Evolutionary conservation across 1,140 invertebrate species (phyloP), one percentile per base, ranked within the genome.

Genomic region (Pristionchus pacificus): DNA sequence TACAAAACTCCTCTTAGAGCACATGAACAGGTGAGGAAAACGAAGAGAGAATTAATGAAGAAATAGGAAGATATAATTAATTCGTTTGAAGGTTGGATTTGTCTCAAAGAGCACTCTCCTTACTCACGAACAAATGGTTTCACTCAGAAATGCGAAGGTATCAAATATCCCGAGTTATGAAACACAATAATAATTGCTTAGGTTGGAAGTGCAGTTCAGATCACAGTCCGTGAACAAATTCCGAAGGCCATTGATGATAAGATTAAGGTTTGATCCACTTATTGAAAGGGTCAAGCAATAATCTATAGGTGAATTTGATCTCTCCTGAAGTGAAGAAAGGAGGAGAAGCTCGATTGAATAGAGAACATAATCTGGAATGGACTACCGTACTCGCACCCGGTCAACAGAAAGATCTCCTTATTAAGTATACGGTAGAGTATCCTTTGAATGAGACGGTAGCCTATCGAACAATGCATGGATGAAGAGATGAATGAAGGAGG

Each of bases 151-250:
- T 74, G 79, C 79, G n/a, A 83, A 83, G 63, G 38, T 49, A 49
- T 10, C 6, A 49, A 49, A 49, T 10, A 19, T 6, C 75, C 82
- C 65, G 74, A 79, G 71, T 83, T 84, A 73, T 69, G 70, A 28
- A 82, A 84, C 55, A 81, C 78, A 63, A 61, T 86, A 10, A 80
- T 83, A 64, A 85, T 85, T 74, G 79, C 78, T 24, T 81, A 83
- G 63, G 76, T 78, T 2, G 70, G 29, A 24, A 68, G 83, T 25
- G n/a, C 65, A 24, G 78, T 85, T 14, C 72, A 79, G 14, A 72
- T 85, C 6, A 71, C 77, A 10, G 65, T 85, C 0, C 72, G 63
- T 27, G 84, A 86, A 60, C 80, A 83, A 55, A 76, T 85, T 24
- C 85, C 85, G 28, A 74, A 75, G 55, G 57, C 76, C 15, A 65